Conservation (phyloP, 1,140 invertebrate genomes). For the Maniola jurtina region DNA sequence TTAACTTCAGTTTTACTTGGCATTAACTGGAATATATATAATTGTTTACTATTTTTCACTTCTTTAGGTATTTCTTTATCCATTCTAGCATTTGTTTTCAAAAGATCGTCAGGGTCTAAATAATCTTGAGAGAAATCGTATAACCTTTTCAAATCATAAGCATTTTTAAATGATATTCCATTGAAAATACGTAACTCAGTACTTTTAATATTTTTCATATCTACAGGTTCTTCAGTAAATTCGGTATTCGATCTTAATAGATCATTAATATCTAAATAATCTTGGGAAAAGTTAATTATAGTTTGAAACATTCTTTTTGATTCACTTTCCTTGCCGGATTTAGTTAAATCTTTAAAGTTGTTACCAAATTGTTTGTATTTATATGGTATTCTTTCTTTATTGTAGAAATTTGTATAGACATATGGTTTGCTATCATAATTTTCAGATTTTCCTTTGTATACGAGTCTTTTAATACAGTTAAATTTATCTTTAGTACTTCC, state of each 20-base stretch:
- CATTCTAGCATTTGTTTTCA: not conserved
- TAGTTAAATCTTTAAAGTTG: not conserved
- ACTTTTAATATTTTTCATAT: not conserved
- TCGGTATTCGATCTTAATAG: no score
- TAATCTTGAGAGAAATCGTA: constrained; percentile 11
- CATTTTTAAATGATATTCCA: no score
- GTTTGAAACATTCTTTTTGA: not conserved
- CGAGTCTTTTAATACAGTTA: constrained; percentile 9
- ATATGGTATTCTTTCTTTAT: not conserved
- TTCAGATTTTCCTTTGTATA: not conserved
- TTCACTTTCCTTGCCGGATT: not conserved
- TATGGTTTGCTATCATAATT: not conserved
- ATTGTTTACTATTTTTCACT: not conserved
- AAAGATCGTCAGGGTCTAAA: constrained; percentile 15
- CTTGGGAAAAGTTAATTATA: constrained; percentile 15
- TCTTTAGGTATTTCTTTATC: not conserved
- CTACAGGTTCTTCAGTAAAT: not conserved
- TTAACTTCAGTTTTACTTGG: constrained; percentile 5
- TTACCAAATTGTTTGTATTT: not conserved
- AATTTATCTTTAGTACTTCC: not conserved
- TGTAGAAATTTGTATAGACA: not conserved
- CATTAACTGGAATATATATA: constrained; percentile 17
- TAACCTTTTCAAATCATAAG: no score
- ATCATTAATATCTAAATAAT: no score
- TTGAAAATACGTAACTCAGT: not conserved